Conservation (phyloP, 2,888 invertebrate genomes). For the Cryptocephalus primarius region DNA sequence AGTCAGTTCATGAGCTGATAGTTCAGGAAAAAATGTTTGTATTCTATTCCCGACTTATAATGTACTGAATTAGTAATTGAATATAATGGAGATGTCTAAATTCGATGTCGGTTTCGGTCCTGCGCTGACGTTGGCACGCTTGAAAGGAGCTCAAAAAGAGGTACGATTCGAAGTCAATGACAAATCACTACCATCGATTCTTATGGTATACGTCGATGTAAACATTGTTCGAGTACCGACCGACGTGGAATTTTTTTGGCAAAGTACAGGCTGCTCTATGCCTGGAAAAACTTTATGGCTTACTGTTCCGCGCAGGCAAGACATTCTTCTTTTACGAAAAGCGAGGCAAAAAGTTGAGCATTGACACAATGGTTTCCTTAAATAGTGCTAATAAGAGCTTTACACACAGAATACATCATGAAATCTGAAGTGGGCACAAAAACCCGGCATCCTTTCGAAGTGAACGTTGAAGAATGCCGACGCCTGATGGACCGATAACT, state of each 20-base stretch:
- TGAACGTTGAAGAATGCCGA: conserved; percentile 25
- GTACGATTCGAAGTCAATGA: conserved; percentile 8
- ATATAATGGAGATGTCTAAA: too few species aligned
- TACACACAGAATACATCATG: conserved; percentile 31
- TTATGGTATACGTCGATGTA: conserved; percentile 20
- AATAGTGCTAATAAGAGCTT: conserved; percentile 32
- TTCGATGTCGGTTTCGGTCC: too few species aligned
- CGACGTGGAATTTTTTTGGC: conserved; percentile 12
- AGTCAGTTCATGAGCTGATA: too few species aligned
- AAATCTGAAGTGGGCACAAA: conserved; percentile 29
- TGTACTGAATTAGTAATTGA: too few species aligned
- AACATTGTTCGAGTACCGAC: conserved; percentile 13
- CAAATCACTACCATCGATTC: conserved; percentile 25
- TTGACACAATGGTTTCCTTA: conserved; percentile 31
- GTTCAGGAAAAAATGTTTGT: too few species aligned
- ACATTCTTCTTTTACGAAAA: conserved; percentile 25
- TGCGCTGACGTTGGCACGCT: too few species aligned
- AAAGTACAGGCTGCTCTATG: conserved; percentile 3
- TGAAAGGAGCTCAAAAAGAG: too few species aligned
- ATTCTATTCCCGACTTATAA: too few species aligned
- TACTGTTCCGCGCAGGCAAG: conserved; percentile 22
- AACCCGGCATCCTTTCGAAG: conserved; percentile 25
- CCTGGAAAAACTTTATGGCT: conserved; percentile 23
- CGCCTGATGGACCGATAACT: neutral
- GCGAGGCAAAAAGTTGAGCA: conserved; percentile 25